Conservation (phyloP, 1,140 invertebrate species). For the Philotrypesis tridentata region DNA sequence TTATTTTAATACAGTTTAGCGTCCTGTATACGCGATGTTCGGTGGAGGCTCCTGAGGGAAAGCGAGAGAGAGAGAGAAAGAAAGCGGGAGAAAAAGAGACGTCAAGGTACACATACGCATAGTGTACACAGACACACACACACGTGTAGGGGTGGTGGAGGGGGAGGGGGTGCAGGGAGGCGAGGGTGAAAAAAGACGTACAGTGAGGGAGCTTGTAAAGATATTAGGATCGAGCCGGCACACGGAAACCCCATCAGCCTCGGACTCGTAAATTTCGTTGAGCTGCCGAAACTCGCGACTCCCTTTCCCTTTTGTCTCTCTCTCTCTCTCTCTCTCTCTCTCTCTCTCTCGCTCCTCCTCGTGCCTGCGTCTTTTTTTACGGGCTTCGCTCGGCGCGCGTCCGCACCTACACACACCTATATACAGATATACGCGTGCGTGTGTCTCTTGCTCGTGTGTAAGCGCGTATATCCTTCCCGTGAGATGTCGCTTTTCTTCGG, state of each 20-base stretch:
- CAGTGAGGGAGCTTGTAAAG: constrained; percentile 58
- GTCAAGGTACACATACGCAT: neutral
- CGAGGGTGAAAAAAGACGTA: neutral
- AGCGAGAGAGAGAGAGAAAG: constrained; percentile 30
- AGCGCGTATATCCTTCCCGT: constrained; percentile 14
- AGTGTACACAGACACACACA: too few species aligned
- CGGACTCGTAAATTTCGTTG: constrained; percentile 65
- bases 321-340: too few species aligned
- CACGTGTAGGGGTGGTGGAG: neutral
- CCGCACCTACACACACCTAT: too few species aligned
- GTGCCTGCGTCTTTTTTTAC: constrained; percentile 17
- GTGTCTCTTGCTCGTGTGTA: neutral
- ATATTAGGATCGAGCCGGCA: constrained; percentile 68
- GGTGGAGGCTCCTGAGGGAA: neutral
- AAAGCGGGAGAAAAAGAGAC: constrained; percentile 29
- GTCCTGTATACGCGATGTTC: neutral
- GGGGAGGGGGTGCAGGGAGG: neutral
- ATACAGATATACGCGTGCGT: constrained; percentile 10
- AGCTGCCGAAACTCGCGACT: constrained; percentile 64
- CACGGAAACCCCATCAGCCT: constrained; percentile 69
- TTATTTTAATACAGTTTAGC: constrained; percentile 19
- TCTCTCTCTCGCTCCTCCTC: constrained; percentile 45
- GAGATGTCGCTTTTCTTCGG: constrained; percentile 21
- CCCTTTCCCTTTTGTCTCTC: too few species aligned
- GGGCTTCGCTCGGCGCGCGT: neutral